Evolutionary conservation across 2,888 invertebrate species (phyloP).

Genomic region (Therioaphis trifolii): DNA sequence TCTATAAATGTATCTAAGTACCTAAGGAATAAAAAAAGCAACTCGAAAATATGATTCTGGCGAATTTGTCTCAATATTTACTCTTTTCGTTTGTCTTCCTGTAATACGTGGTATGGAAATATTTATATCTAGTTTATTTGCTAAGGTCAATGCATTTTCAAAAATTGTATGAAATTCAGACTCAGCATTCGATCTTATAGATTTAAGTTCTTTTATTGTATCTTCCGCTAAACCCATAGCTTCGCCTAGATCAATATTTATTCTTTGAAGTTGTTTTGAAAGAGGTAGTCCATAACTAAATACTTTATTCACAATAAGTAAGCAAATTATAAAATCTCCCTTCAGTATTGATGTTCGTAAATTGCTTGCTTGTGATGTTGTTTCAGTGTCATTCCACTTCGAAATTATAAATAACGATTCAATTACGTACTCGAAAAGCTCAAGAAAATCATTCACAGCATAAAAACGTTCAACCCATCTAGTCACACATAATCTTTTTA

Average conservation of each 20-base stretch:
- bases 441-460: conserved; percentile 9
- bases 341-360: conserved; percentile 16
- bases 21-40: too few species aligned
- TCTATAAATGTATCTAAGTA: too few species aligned
- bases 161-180: conserved; percentile 17
- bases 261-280: conserved; percentile 14
- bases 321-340: conserved; percentile 8
- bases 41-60: too few species aligned
- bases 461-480: conserved; percentile 22
- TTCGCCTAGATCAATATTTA: conserved; percentile 14
- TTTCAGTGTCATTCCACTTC: conserved; percentile 12
- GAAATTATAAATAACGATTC: conserved; percentile 25
- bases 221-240: background rate
- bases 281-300: conserved; percentile 13
- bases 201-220: conserved; percentile 6
- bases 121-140: conserved; percentile 15
- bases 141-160: background rate
- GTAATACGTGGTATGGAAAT: conserved; percentile 7
- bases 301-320: conserved; percentile 5
- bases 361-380: conserved; percentile 13
- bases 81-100: background rate
- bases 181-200: conserved; percentile 9
- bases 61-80: too few species aligned
- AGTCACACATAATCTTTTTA: conserved; percentile 22
- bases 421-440: conserved; percentile 12